Evolutionary conservation across 1,140 invertebrate species (phyloP).

Genomic region (Spodoptera litura): DNA sequence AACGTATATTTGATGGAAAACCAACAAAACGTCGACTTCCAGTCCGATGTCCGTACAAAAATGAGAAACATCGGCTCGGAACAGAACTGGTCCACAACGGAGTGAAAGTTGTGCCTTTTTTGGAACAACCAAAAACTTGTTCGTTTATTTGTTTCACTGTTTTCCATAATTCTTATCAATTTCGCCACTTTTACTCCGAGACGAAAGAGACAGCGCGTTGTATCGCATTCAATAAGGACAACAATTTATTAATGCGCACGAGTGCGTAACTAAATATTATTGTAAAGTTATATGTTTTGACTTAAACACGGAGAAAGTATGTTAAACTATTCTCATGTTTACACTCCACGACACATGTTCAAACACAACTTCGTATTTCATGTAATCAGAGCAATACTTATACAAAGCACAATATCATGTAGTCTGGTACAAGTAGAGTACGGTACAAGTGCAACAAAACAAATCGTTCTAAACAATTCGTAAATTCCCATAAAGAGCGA

Average conservation of each 20-base stretch:
- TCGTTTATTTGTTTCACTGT: slow-evolving; percentile 30
- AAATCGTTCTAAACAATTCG: slow-evolving; percentile 5
- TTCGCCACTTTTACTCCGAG: slow-evolving; percentile 30
- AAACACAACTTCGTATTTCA: too few species aligned
- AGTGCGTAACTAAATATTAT: background rate
- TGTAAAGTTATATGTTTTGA: too few species aligned
- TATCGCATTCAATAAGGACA: background rate
- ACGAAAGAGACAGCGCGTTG: background rate
- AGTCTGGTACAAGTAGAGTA: too few species aligned
- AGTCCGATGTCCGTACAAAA: background rate
- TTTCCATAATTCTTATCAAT: slow-evolving; percentile 26
- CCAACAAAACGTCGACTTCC: background rate
- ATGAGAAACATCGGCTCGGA: background rate
- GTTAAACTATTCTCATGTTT: too few species aligned
- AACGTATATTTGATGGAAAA: background rate
- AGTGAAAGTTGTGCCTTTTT: slow-evolving; percentile 33
- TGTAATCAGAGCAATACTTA: too few species aligned
- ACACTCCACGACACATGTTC: too few species aligned
- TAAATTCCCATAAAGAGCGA: background rate
- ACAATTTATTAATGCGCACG: background rate
- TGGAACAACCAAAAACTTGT: slow-evolving; percentile 21
- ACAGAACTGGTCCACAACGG: slow-evolving; percentile 20
- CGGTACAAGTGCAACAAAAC: background rate
- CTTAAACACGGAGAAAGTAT: too few species aligned
- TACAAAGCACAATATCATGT: too few species aligned